Conservation (phyloP, 2,797 vertebrate species). For the Loris lydekkerianus region DNA sequence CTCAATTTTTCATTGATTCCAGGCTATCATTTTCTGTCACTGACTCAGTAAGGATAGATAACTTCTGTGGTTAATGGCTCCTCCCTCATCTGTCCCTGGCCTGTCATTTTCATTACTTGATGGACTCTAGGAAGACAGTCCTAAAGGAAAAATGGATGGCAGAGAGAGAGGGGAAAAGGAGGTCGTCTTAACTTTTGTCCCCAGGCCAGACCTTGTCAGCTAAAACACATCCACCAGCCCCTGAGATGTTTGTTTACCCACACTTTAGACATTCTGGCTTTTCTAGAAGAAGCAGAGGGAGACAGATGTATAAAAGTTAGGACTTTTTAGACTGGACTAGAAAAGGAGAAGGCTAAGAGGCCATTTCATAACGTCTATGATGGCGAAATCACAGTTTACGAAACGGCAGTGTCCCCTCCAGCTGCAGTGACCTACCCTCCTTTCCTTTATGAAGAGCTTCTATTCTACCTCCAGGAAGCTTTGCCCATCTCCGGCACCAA, state of each 20-base stretch:
- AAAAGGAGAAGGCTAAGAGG: not conserved
- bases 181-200: not conserved
- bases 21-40: not conserved
- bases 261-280: not conserved
- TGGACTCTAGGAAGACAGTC: not conserved
- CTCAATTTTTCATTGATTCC: constrained; percentile 6
- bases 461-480: not conserved
- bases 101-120: not conserved
- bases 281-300: not conserved
- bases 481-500: accelerated
- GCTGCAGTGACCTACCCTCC: not conserved
- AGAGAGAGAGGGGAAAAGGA: not conserved
- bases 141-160: not conserved
- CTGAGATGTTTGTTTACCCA: not conserved
- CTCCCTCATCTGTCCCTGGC: not conserved
- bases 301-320: not conserved
- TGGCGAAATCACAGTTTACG: accelerated
- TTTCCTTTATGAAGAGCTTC: not conserved
- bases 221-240: not conserved
- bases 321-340: not conserved
- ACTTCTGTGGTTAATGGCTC: not conserved
- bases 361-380: not conserved
- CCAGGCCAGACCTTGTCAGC: not conserved
- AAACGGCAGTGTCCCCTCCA: not conserved
- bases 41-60: not conserved